These are phyloP conservation scores for Drosophila putrida DNA, from an alignment of 2,888 invertebrate genomes.

Conservation along the genomic window DNA sequence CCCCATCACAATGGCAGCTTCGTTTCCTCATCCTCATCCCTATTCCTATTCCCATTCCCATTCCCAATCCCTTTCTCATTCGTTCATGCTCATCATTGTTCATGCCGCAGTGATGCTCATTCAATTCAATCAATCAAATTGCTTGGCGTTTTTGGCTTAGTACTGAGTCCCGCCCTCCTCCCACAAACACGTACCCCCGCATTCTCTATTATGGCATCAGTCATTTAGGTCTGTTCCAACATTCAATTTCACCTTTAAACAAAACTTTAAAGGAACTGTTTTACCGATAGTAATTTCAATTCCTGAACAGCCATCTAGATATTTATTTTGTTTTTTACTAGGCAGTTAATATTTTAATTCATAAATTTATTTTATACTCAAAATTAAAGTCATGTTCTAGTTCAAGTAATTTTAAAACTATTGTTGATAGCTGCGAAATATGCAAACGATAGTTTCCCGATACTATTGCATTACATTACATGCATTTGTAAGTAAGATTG, in stretches of 20 bases:
- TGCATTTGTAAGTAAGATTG: not conserved
- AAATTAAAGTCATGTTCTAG: too few relatives aligned
- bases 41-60: slow-evolving; percentile 1
- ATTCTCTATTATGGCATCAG: not conserved
- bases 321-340: too few relatives aligned
- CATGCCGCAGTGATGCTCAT: slow-evolving; percentile 44
- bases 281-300: not conserved
- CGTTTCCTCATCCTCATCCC: too few relatives aligned
- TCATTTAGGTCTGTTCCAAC: slow-evolving; percentile 17
- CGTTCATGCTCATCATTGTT: slow-evolving; percentile 28
- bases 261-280: too few relatives aligned
- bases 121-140: slow-evolving; percentile 77
- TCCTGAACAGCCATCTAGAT: too few relatives aligned
- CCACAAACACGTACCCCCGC: slow-evolving; percentile 6
- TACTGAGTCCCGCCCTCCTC: slow-evolving; percentile 2
- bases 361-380: too few relatives aligned
- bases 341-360: too few relatives aligned
- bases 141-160: slow-evolving; percentile 53
- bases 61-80: slow-evolving; percentile 6
- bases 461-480: not conserved
- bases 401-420: not conserved
- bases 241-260: not conserved
- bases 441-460: not conserved
- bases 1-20: not conserved
- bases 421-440: too few relatives aligned